Base-by-base conservation (phyloP, 2,888 invertebrate genomes). In the Amiota mariae region DNA sequence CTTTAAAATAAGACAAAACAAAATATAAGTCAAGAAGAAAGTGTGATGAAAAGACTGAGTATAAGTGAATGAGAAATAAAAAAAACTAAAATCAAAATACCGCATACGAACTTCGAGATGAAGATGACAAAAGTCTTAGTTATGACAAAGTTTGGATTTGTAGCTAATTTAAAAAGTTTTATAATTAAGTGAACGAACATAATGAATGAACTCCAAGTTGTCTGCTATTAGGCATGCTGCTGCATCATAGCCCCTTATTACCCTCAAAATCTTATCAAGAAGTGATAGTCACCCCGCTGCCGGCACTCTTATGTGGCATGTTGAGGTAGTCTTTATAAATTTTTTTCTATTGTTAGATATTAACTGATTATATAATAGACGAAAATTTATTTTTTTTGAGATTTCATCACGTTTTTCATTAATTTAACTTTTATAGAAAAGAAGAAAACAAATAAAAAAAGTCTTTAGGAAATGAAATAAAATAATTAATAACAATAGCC, bases 1-100 rank as follows among this genome's bases (percentile, higher is more conserved):
- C 36, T 20, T 49, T n/a, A 68, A 13, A 68, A 56, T n/a, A 24
- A 24, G 3, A 24, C 24, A 63, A n/a, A 54, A 49, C 13, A 24
- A 24, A 24, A 24, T 24, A 63, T 8, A 54, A 49, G 6, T 24
- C 18, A 18, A 24, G 46, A 77, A 85, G 84, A 84, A 84, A 84
- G 84, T 84, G 83, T 81, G 83, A 81, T 77, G 61, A 75, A 72
- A 78, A 76, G 13, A 70, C 54, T 49, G 36, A 36, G 36, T 36
- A 36, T 6, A 36, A 36, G 36, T 36, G 4, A 36, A 36, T 2
- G 36, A 36, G 6, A 36, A 36, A 67, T 2, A 24, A 24, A 24
- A 24, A 24, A 66, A 24, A 54, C 56, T 8, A 46, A 67, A 72
- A 36, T 2, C 57, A 48, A 46, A 20, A 54, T 46, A 56, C 36